Evolutionary conservation across 2,113 vertebrate species (phyloP).

Genomic region (Lagopus muta): DNA sequence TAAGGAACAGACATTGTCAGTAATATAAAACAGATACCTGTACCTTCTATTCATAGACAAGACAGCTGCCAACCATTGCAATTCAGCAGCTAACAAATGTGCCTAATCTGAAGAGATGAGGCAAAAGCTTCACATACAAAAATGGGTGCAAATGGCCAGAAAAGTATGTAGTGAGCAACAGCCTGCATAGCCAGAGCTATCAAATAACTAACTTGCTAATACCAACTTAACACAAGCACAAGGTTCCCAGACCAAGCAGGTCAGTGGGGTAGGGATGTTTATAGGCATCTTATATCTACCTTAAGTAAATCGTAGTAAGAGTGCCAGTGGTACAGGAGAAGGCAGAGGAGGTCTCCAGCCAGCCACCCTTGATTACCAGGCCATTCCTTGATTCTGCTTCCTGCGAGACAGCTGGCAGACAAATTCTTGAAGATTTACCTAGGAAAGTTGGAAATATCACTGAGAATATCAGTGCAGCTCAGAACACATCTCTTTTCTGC

Average conservation of each 20-base stretch:
- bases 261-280: not conserved
- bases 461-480: not conserved
- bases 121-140: not conserved
- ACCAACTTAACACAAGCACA: not conserved
- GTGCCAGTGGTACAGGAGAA: not conserved
- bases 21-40: not conserved
- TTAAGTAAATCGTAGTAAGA: not conserved
- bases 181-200: not conserved
- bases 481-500: not conserved
- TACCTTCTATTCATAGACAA: not conserved
- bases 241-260: not conserved
- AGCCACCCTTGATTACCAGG: not conserved
- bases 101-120: not conserved
- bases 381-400: not conserved
- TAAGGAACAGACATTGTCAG: not conserved
- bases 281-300: not conserved
- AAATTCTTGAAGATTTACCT: not conserved
- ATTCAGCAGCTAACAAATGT: not conserved
- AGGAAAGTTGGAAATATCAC: not conserved
- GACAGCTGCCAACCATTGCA: not conserved
- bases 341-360: not conserved
- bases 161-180: not conserved
- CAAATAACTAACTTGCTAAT: not conserved
- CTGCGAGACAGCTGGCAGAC: not conserved
- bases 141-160: not conserved